Evolutionary conservation across 2,113 vertebrate species (phyloP), one percentile per base, ranked within the genome.

Genomic region (Malurus melanocephalus): DNA sequence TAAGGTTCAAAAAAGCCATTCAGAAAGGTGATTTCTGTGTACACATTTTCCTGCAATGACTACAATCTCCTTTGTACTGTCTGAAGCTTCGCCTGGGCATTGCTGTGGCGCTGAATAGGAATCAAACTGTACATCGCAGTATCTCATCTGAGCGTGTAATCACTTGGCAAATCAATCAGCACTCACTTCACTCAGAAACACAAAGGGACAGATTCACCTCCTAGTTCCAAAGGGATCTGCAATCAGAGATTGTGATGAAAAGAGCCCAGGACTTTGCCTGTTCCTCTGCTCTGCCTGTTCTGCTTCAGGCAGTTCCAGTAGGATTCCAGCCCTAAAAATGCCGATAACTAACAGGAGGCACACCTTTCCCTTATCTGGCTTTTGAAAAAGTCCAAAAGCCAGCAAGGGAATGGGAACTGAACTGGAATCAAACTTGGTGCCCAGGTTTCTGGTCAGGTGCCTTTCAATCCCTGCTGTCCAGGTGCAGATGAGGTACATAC

Each of bases 121-220:
- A 94, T 88, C 82, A 89, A 74, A 76, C 73, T 75, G 73, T 66
- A 88, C 46, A 81, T 92, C 93, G 82, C 77, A 75, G 69, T 91
- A 66, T 77, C 81, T 89, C 94, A 94, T 86, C 82, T 93, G 92
- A 95, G 88, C 82, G 19, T 86, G 90, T 91, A 94, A 96, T 94
- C 94, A 94, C 90, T 94, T 68, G 85, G 92, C 93, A 96, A 91
- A 74, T 95, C 93, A 96, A 93, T 95, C 88, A 93, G 92, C 74
- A 18, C 76, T 93, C 66, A 42, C 79, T 94, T 93, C 83, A 87
- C 88, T 95, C 90, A 91, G 68, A 89, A 89, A 94, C 23, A 94
- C 87, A 95, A 94, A 92, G 79, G 68, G 77, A 78, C 86, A 89
- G 83, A 95, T 93, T 95, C 92, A 88, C 68, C 67, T 48, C 69